Conservation (phyloP, 2,797 vertebrate genomes). For the Triplophysa yarkandensis region DNA sequence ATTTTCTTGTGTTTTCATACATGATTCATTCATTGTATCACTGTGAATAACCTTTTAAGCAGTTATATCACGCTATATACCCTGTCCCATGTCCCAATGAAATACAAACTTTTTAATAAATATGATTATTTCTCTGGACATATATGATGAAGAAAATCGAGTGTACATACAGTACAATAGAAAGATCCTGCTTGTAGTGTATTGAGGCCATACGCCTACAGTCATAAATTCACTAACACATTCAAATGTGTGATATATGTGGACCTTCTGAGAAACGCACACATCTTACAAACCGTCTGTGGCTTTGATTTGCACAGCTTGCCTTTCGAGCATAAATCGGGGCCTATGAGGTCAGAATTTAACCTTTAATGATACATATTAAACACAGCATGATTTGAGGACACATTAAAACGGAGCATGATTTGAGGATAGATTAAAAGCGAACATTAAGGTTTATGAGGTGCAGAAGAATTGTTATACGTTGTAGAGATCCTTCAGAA, state of each 20-base stretch:
- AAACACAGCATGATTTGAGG: constrained; percentile 31
- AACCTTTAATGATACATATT: constrained; percentile 28
- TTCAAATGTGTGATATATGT: constrained; percentile 27
- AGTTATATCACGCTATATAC: too few species aligned
- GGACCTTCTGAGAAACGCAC: constrained; percentile 25
- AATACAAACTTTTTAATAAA: too few species aligned
- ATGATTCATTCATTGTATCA: too few species aligned
- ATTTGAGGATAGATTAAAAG: constrained; percentile 39
- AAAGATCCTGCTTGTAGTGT: constrained; percentile 13
- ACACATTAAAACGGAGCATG: constrained; percentile 31
- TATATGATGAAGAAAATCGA: constrained; percentile 32
- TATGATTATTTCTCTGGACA: background rate
- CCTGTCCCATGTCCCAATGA: too few species aligned
- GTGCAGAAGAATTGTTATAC: constrained; percentile 16
- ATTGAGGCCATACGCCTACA: background rate
- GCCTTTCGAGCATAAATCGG: constrained; percentile 21
- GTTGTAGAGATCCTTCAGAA: constrained; percentile 14
- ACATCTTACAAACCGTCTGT: background rate
- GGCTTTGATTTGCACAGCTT: constrained; percentile 8
- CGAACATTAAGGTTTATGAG: constrained; percentile 41
- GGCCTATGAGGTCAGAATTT: background rate
- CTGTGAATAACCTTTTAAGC: too few species aligned
- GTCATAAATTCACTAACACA: constrained; percentile 37
- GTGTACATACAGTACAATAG: background rate
- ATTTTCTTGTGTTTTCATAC: too few species aligned